Evolutionary conservation across 2,888 invertebrate genomes (phyloP).

Genomic region (Diloba caeruleocephala): DNA sequence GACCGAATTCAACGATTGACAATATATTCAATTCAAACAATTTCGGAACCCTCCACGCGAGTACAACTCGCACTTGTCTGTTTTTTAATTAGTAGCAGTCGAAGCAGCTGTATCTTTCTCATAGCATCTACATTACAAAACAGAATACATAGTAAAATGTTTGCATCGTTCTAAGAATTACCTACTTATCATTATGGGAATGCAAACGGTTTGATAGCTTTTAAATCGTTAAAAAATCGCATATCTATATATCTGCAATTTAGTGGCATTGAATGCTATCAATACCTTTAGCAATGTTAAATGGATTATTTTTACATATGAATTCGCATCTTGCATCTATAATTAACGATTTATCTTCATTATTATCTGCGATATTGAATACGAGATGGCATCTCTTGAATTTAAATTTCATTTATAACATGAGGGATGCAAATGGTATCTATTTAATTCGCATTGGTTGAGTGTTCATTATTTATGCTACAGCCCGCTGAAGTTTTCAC

Average conservation of each 20-base stretch:
- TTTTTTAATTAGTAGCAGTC: background rate
- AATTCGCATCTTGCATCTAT: conserved; percentile 11
- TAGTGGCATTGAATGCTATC: conserved; percentile 11
- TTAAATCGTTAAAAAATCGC: conserved; percentile 21
- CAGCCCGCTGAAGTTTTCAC: conserved; percentile 64
- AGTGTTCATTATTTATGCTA: conserved; percentile 61
- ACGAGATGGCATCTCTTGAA: conserved; percentile 13
- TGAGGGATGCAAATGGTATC: conserved; percentile 57
- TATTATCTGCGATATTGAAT: conserved; percentile 22
- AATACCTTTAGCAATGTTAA: background rate
- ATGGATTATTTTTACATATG: conserved; percentile 9
- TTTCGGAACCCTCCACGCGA: too few species aligned
- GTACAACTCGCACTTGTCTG: too few species aligned
- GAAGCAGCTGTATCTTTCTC: conserved; percentile 22
- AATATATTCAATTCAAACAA: too few species aligned
- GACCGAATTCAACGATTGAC: too few species aligned
- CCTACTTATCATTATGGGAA: conserved; percentile 3
- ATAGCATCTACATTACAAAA: conserved; percentile 42
- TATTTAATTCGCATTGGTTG: conserved; percentile 60
- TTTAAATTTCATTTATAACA: conserved; percentile 46
- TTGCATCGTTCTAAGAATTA: conserved; percentile 35
- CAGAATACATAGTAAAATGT: conserved; percentile 20
- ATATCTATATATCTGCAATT: conserved; percentile 19
- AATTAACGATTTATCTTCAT: conserved; percentile 33
- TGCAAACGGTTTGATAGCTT: conserved; percentile 8